Percentiles rank a stretch among this genome's conserved stretches.
Evolutionary conservation across 2,888 invertebrate species (phyloP).

Genomic region (Plutella xylostella): DNA sequence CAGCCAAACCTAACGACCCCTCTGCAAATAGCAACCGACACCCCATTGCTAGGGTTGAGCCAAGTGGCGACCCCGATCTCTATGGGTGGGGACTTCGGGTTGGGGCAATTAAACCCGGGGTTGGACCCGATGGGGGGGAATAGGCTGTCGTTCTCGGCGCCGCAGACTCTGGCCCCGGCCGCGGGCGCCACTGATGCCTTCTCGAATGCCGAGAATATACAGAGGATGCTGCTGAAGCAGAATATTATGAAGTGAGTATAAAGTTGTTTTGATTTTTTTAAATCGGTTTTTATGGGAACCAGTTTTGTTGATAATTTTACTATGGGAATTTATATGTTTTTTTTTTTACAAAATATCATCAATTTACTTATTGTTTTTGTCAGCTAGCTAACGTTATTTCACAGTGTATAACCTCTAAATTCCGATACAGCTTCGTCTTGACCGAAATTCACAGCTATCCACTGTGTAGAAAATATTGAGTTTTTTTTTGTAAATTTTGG

Average conservation of each 20-base stretch:
- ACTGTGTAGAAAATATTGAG: no score
- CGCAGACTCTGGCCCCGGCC: conserved; percentile 34
- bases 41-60: conserved; percentile 41
- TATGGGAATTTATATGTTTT: no score
- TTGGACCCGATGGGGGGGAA: conserved; percentile 21
- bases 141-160: conserved; percentile 26
- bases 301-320: background rate
- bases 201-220: conserved; percentile 56
- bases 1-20: conserved; percentile 48
- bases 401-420: no score
- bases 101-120: conserved; percentile 21
- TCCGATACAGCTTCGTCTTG: no score
- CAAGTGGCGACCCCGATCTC: conserved; percentile 49
- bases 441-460: no score
- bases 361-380: no score
- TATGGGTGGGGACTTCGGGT: conserved; percentile 35
- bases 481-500: no score
- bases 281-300: background rate
- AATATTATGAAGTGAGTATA: conserved; percentile 65
- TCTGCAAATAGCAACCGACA: conserved; percentile 53
- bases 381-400: no score
- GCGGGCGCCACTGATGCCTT: conserved; percentile 28
- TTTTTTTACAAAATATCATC: no score
- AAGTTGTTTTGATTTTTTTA: background rate
- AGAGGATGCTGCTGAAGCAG: conserved; percentile 62